phyloP scores from a whole-genome alignment of 2,888 invertebrate genomes.

The Lasiommata megera region DNA sequence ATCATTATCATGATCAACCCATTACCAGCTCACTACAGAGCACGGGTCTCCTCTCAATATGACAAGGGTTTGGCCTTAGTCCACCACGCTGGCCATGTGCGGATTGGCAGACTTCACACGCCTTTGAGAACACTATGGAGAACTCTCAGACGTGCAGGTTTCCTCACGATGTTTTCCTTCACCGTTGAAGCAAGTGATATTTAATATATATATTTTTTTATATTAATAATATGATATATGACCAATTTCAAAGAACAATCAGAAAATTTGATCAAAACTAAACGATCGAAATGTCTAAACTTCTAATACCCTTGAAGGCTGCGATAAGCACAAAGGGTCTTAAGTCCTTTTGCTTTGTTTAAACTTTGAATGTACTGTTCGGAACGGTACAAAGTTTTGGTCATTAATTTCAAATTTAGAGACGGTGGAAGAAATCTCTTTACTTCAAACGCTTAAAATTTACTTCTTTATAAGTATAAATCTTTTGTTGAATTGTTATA shows the following conservation, averaged over 20 bases:
- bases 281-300: conserved; percentile 48
- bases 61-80: too few relatives aligned
- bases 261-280: conserved; percentile 37
- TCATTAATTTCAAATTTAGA: conserved; percentile 29
- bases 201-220: too few relatives aligned
- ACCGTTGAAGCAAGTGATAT: too few relatives aligned
- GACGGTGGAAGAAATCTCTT: conserved; percentile 22
- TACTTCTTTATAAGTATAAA: conserved; percentile 9
- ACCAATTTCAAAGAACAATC: conserved; percentile 21
- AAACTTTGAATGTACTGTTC: conserved; percentile 45
- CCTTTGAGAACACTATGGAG: too few relatives aligned
- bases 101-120: too few relatives aligned
- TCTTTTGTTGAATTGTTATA: neutral
- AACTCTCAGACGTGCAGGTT: too few relatives aligned
- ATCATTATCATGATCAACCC: too few relatives aligned
- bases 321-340: conserved; percentile 47
- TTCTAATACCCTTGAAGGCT: conserved; percentile 59
- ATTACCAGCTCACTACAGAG: too few relatives aligned
- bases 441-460: conserved; percentile 27
- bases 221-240: conserved; percentile 1
- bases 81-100: too few relatives aligned
- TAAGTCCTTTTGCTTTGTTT: conserved; percentile 47
- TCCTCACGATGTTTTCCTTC: too few relatives aligned
- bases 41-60: too few relatives aligned
- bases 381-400: conserved; percentile 30